These are phyloP conservation scores for Oscheius sp. DNA, from an alignment of 2,888 invertebrate species.

Conservation along the genomic window DNA sequence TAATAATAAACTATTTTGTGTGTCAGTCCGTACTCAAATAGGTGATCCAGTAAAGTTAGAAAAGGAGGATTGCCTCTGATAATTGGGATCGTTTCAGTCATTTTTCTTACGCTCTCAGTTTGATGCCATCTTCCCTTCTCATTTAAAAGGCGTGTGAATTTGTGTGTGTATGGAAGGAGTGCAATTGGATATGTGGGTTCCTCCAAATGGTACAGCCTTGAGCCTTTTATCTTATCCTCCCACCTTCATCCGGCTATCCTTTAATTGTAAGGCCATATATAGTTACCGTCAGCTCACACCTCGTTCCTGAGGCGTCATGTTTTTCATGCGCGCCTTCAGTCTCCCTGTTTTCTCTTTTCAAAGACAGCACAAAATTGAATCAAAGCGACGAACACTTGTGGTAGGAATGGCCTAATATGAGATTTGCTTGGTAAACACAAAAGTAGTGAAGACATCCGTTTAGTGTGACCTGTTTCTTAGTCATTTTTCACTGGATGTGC, in stretches of 20 bases:
- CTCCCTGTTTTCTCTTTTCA: not conserved
- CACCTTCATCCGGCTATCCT: conserved; percentile 15
- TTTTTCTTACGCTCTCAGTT: too few species aligned
- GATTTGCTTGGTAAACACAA: conserved; percentile 32
- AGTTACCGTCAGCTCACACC: not conserved
- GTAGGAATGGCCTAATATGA: conserved; percentile 34
- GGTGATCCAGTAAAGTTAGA: too few species aligned
- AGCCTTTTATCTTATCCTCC: conserved; percentile 31
- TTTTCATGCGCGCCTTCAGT: not conserved
- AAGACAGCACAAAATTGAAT: conserved; percentile 20
- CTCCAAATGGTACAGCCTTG: conserved; percentile 31
- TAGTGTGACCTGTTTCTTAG: conserved; percentile 9
- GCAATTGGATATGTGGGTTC: conserved; percentile 33
- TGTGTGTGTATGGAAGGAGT: conserved; percentile 19
- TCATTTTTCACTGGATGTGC: not conserved
- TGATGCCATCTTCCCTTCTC: not conserved
- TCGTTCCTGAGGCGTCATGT: not conserved
- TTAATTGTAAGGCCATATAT: not conserved
- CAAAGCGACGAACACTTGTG: conserved; percentile 17
- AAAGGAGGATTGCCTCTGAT: too few species aligned
- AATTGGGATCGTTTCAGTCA: too few species aligned
- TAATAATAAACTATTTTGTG: not conserved
- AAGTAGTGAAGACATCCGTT: conserved; percentile 12
- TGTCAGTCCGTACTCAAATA: not conserved
- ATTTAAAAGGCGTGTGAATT: conserved; percentile 32